Base-by-base conservation (phyloP, 2,888 invertebrate genomes). In the Epinotia nisella region DNA sequence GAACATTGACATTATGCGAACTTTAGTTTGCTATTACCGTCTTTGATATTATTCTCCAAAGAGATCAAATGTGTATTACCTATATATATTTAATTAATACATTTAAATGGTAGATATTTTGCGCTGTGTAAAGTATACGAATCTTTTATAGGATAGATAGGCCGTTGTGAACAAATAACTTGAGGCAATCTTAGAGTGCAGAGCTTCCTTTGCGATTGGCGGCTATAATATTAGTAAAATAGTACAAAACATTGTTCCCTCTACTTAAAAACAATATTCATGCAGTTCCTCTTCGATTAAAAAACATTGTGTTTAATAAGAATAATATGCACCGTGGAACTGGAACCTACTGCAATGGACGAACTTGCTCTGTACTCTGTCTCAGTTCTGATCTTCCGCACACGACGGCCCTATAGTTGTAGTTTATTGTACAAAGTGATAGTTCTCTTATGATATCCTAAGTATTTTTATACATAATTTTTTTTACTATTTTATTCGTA, bases 391-490 rank as follows among this genome's bases (percentile, higher is more conserved):
- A 85, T 91, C 90, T 90, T 91, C 89, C 89, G 81, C 82, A 78
- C 85, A 84, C 83, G 84, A 78, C 88, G 90, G 88, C 85, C 82
- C 82, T 89, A 49, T 49, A 87, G 87, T 79, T 87, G 88, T 92
- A 92, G 92, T 85, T 83, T 78, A 85, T 85, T 92, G 93, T 93
- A 93, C 91, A 93, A 93, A 92, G 93, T 93, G 93, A 93, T 93
- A 93, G 91, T 91, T 91, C 87, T 93, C 92, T 92, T 92, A 92
- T 92, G 92, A 92, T 90, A 90, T 83, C 85, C 85, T 91, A 90
- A 90, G 92, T 93, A 93, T 93, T 93, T 93, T 93, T 93, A 91
- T 93, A 93, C 86, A 90, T 93, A 92, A 87, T 87, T 92, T 92
- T 93, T 93, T 92, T 91, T 90, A 92, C 90, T 85, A 91, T 89